phyloP scores from a whole-genome alignment of 2,888 invertebrate genomes.

The Chrysodeixis includens region DNA sequence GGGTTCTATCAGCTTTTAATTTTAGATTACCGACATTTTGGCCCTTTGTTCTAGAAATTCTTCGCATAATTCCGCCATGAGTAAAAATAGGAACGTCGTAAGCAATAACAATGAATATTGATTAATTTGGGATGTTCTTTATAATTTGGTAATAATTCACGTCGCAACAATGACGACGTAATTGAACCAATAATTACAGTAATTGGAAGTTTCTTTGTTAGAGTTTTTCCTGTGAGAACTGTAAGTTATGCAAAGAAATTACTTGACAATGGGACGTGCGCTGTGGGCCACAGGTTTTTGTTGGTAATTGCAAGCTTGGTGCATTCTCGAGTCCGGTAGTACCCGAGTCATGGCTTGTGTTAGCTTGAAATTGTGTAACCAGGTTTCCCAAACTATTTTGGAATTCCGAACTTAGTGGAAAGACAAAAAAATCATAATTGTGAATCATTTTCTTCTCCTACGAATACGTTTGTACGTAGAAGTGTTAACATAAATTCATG shows the following conservation, averaged over 20 bases:
- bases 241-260: constrained; percentile 37
- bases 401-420: background rate
- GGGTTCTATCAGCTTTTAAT: no score
- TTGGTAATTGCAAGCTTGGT: constrained; percentile 12
- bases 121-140: constrained; percentile 25
- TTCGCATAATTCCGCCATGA: no score
- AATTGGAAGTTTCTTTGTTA: constrained; percentile 44
- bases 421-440: no score
- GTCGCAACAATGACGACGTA: constrained; percentile 41
- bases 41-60: no score
- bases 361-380: no score
- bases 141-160: constrained; percentile 28
- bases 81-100: background rate
- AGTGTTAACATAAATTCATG: no score
- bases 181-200: constrained; percentile 38
- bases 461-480: no score
- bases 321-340: background rate
- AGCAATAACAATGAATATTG: constrained; percentile 9
- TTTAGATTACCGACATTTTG: no score
- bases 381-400: background rate
- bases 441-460: no score
- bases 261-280: constrained; percentile 31
- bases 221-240: constrained; percentile 48
- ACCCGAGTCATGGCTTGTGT: background rate
- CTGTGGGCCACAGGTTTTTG: constrained; percentile 27